Evolutionary conservation across 1,140 invertebrate genomes (phyloP).

Genomic region (Ceratina australensis): DNA sequence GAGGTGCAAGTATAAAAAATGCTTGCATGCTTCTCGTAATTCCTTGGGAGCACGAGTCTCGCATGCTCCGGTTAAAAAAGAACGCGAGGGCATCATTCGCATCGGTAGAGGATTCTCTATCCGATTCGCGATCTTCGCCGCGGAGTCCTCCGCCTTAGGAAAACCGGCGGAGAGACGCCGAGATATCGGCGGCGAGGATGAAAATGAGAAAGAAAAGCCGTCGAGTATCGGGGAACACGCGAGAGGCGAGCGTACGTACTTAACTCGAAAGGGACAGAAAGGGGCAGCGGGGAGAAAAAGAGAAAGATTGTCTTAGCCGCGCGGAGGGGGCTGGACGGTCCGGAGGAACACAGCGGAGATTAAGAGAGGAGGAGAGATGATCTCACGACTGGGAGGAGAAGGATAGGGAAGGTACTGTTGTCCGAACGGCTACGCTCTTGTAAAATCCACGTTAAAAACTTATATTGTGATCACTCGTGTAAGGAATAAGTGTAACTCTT

Average conservation of each 20-base stretch:
- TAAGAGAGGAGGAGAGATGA: background rate
- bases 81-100: conserved; percentile 29
- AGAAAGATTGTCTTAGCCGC: conserved; percentile 2
- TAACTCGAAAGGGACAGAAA: conserved; percentile 28
- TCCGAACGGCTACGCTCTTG: too few relatives aligned
- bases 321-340: background rate
- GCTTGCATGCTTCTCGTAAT: too few relatives aligned
- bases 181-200: conserved; percentile 1
- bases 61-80: background rate
- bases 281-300: conserved; percentile 21
- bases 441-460: too few relatives aligned
- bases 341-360: background rate
- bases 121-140: conserved; percentile 35
- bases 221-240: conserved; percentile 11
- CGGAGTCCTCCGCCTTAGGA: conserved; percentile 16
- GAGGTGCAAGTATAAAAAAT: too few relatives aligned
- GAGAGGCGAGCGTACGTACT: conserved; percentile 1
- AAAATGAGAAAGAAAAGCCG: conserved; percentile 35
- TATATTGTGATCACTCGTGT: too few relatives aligned
- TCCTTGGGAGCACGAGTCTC: too few relatives aligned
- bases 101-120: conserved; percentile 34
- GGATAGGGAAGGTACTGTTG: background rate
- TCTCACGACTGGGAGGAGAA: background rate
- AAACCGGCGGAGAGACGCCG: conserved; percentile 15
- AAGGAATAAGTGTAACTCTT: too few relatives aligned